Evolutionary conservation across 1,140 invertebrate genomes (phyloP), one percentile per base, ranked within the genome.

Genomic region (Ptiloglossa arizonensis): DNA sequence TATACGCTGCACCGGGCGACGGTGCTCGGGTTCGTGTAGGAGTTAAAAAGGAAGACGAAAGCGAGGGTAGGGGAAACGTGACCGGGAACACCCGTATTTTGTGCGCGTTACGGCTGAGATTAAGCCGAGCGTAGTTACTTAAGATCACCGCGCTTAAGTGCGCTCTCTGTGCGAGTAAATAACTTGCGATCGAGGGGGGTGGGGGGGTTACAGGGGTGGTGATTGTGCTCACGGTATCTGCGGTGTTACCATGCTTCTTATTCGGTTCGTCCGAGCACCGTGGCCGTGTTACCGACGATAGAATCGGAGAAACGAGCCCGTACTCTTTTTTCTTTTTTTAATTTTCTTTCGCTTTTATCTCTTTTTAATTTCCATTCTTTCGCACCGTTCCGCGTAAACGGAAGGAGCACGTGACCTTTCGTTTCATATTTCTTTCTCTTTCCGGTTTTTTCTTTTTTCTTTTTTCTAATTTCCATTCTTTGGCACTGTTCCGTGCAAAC

Each of bases 21-120:
- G 15, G 38, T n/a, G 64, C 15, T 38, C 32, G n/a, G 27, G 15
- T 48, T 71, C 59, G 67, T 52, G 69, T 67, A 50, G 80, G 62
- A 44, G 60, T 24, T 50, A 13, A 29, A 70, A n/a, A n/a, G n/a
- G n/a, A n/a, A n/a, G n/a, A n/a, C n/a, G n/a, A n/a, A n/a, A n/a
- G n/a, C n/a, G n/a, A n/a, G n/a, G n/a, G n/a, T n/a, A n/a, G 15
- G 35, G 35, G 54, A 82, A 83, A 72, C 73, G 73, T 50, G 50
- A 68, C 56, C 64, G 1, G 44, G 15, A 62, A 64, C 29, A 46
- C 22, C 38, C 44, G 11, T 46, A 66, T 41, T 66, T 52, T 46
- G 27, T 11, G 32, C 64, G 72, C 63, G 52, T 69, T 68, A 22
- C 32, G 38, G 22, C 22, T n/a, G 5, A 11, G 62, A 66, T 74